Evolutionary conservation across 2,797 vertebrate genomes (phyloP).

Genomic region (Carcharodon carcharias): DNA sequence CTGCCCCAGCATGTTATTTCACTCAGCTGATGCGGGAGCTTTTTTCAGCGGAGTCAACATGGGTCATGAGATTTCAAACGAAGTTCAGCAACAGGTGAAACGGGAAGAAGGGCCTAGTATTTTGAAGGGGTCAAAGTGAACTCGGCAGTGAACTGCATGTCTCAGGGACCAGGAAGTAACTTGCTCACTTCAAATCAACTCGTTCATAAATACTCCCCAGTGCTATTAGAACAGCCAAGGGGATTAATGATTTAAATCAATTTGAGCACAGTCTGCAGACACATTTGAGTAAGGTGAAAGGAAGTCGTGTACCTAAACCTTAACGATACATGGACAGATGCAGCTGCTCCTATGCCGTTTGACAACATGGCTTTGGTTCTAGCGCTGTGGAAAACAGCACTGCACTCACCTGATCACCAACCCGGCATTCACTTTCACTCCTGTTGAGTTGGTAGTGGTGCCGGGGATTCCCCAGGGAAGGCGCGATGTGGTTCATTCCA

Average conservation of each 20-base stretch:
- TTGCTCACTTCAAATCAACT: neutral
- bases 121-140: neutral
- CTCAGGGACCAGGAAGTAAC: neutral
- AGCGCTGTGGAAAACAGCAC: neutral
- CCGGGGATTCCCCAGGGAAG: neutral
- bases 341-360: neutral
- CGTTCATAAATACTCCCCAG: neutral
- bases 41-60: neutral
- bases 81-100: neutral
- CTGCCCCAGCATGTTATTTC: neutral
- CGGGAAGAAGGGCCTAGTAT: neutral
- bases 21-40: neutral
- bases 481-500: slow-evolving; percentile 2
- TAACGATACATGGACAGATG: neutral
- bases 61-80: neutral
- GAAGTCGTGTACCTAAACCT: neutral
- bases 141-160: neutral
- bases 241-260: neutral
- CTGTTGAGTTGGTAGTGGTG: neutral
- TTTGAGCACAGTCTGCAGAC: neutral
- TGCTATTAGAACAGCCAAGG: neutral
- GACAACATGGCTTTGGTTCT: neutral
- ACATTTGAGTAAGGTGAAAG: neutral
- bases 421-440: neutral
- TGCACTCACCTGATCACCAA: neutral